phyloP scores from a whole-genome alignment of 2,888 invertebrate genomes.

The Nesidiocoris tenuis region DNA sequence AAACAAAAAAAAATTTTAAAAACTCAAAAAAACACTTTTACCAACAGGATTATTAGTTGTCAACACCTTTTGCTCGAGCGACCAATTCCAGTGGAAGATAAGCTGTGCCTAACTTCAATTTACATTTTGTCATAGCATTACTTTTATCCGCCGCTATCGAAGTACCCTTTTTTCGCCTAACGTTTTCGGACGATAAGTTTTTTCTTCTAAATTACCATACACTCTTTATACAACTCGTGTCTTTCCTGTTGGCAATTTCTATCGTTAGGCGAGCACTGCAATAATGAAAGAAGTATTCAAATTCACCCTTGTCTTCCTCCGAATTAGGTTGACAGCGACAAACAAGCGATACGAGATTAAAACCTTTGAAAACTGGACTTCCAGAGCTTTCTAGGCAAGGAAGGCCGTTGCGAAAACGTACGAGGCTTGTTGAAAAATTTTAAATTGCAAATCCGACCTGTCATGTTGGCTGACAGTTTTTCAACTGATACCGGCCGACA shows the following conservation, averaged over 20 bases:
- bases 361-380: not conserved
- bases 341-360: conserved; percentile 23
- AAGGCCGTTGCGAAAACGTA: not conserved
- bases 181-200: not conserved
- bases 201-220: not conserved
- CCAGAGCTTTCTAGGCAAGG: not conserved
- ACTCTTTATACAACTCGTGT: not conserved
- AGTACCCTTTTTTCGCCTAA: not conserved
- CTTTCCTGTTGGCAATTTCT: not conserved
- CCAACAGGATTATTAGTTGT: no score
- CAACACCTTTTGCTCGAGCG: no score
- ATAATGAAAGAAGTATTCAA: conserved; percentile 4
- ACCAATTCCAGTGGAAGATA: no score
- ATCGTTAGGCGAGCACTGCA: not conserved
- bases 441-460: conserved; percentile 15
- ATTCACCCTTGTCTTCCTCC: not conserved
- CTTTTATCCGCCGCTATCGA: no score
- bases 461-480: not conserved
- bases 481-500: not conserved
- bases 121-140: no score
- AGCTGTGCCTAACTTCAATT: no score
- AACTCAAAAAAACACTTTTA: no score
- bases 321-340: not conserved
- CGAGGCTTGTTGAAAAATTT: not conserved
- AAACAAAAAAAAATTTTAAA: no score